Evolutionary conservation across 2,797 vertebrate species (phyloP).

Genomic region (Acanthis flammea): DNA sequence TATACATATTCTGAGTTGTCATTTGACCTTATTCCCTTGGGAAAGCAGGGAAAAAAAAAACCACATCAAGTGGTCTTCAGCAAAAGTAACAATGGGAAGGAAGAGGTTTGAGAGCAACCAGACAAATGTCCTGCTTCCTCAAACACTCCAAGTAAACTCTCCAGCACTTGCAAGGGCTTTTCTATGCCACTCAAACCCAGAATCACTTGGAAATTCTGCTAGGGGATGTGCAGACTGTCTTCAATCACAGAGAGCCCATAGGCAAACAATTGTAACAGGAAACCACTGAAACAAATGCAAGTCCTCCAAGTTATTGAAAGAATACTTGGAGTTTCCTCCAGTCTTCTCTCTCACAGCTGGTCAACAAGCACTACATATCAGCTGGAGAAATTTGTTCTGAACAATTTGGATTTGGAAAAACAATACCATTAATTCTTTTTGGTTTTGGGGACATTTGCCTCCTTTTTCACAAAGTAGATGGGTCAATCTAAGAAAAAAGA

Average conservation of each 20-base stretch:
- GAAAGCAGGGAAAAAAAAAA: neutral
- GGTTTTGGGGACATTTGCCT: neutral
- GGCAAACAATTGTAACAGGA: neutral
- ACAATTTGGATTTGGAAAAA: neutral
- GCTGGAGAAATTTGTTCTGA: neutral
- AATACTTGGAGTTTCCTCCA: neutral
- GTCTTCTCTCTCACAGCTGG: neutral
- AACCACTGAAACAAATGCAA: neutral
- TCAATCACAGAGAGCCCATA: neutral
- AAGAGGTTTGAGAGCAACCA: neutral
- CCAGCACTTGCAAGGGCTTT: neutral
- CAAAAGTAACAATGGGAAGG: neutral
- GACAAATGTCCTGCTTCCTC: neutral
- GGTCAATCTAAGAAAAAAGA: neutral
- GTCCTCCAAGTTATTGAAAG: neutral
- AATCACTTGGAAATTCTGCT: neutral
- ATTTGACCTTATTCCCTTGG: neutral
- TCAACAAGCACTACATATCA: neutral
- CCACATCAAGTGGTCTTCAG: accelerated
- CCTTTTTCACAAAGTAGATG: neutral
- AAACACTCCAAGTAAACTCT: neutral
- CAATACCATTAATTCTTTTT: neutral
- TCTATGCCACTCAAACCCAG: neutral
- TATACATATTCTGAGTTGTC: neutral
- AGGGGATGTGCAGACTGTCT: neutral